phyloP scores from a whole-genome alignment of 2,888 invertebrate genomes.

The Monoplex corrugatus region DNA sequence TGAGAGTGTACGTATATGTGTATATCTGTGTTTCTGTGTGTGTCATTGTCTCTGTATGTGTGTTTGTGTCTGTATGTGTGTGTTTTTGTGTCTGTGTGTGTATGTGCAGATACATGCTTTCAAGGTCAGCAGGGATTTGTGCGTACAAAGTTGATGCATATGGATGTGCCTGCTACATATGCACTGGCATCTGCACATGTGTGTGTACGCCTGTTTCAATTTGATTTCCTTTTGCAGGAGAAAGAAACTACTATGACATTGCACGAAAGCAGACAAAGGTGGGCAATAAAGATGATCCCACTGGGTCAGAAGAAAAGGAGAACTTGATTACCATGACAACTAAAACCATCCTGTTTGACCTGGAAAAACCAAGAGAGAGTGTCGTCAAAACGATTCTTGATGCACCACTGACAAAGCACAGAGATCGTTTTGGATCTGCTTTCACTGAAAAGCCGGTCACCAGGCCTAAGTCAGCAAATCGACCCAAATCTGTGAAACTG shows the following conservation, averaged over 20 bases:
- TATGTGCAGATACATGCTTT: too few relatives aligned
- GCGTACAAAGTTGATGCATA: too few relatives aligned
- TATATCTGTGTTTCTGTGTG: too few relatives aligned
- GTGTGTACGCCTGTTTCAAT: too few relatives aligned
- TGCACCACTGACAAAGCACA: slow-evolving; percentile 52
- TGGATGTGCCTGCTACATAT: too few relatives aligned
- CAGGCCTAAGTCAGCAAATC: neutral
- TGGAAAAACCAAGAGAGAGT: slow-evolving; percentile 62
- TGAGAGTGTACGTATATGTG: too few relatives aligned
- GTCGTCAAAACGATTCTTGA: slow-evolving; percentile 62
- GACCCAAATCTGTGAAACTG: slow-evolving; percentile 26
- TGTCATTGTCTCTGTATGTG: too few relatives aligned
- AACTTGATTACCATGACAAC: slow-evolving; percentile 53
- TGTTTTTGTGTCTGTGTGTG: too few relatives aligned
- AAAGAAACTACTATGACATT: slow-evolving; percentile 44
- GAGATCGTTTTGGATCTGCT: slow-evolving; percentile 49
- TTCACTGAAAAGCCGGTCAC: neutral
- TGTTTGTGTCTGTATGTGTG: too few relatives aligned
- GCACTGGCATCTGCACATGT: neutral
- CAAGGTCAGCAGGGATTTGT: too few relatives aligned
- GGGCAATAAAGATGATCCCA: neutral
- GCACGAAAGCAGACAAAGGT: neutral
- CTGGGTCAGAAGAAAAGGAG: neutral
- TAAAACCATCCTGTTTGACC: slow-evolving; percentile 65
- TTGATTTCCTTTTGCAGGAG: slow-evolving; percentile 24